These are phyloP conservation scores for Mamestra brassicae DNA, from an alignment of 2,888 invertebrate genomes.

Conservation along the genomic window DNA sequence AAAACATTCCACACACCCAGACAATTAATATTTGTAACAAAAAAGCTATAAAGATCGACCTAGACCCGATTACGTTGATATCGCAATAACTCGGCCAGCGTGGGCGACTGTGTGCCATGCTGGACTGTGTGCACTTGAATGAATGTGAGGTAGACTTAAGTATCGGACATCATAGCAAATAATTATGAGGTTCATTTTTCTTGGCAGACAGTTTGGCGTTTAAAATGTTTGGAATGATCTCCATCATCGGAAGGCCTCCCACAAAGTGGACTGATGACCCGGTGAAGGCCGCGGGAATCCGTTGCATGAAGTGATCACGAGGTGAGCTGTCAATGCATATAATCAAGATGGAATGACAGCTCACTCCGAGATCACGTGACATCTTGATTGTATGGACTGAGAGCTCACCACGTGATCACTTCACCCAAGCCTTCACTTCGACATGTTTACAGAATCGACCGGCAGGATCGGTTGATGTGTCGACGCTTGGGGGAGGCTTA, in stretches of 20 bases:
- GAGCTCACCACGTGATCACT: too few relatives aligned
- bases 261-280: not conserved
- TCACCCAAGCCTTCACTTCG: too few relatives aligned
- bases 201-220: not conserved
- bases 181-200: not conserved
- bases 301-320: not conserved
- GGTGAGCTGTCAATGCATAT: too few relatives aligned
- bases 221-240: not conserved
- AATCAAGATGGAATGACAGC: too few relatives aligned
- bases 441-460: too few relatives aligned
- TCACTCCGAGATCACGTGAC: too few relatives aligned
- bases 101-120: conserved; percentile 36
- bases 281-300: not conserved
- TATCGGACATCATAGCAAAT: not conserved
- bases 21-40: conserved; percentile 41
- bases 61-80: conserved; percentile 58
- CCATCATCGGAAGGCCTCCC: not conserved
- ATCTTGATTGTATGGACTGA: too few relatives aligned
- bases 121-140: conserved; percentile 18
- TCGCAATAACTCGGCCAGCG: conserved; percentile 55
- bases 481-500: not conserved
- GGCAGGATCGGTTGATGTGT: not conserved
- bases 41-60: conserved; percentile 57
- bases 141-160: conserved; percentile 4
- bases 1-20: conserved; percentile 14